Evolutionary conservation across 2,888 invertebrate genomes (phyloP).

Genomic region (Acrocera orbiculus): DNA sequence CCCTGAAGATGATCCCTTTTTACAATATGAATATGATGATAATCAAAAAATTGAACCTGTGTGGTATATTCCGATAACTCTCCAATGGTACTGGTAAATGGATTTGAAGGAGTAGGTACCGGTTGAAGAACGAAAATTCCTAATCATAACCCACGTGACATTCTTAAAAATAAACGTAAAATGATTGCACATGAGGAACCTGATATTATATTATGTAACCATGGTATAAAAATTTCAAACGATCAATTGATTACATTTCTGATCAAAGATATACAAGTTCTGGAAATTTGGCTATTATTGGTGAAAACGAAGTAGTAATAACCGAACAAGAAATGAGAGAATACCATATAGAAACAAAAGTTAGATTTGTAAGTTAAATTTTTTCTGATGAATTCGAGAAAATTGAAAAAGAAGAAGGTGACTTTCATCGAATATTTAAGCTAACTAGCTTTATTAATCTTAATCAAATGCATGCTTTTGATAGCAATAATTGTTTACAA

Average conservation of each 20-base stretch:
- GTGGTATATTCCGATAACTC: slow-evolving; percentile 88
- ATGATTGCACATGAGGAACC: slow-evolving; percentile 73
- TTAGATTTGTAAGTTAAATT: slow-evolving; percentile 73
- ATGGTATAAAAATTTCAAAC: slow-evolving; percentile 83
- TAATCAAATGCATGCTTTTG: slow-evolving; percentile 72
- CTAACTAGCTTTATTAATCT: slow-evolving; percentile 60
- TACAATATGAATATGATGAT: slow-evolving; percentile 82
- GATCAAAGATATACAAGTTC: slow-evolving; percentile 53
- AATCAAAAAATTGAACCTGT: slow-evolving; percentile 88
- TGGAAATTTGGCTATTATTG: slow-evolving; percentile 72
- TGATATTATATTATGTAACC: slow-evolving; percentile 61
- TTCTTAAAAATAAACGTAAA: slow-evolving; percentile 61
- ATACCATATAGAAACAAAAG: slow-evolving; percentile 89
- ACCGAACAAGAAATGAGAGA: slow-evolving; percentile 87
- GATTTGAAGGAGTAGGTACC: slow-evolving; percentile 95
- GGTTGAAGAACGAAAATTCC: slow-evolving; percentile 97
- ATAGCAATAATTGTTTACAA: slow-evolving; percentile 45
- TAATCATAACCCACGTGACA: slow-evolving; percentile 86
- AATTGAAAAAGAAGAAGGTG: slow-evolving; percentile 59
- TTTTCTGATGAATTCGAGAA: slow-evolving; percentile 51
- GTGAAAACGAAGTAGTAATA: slow-evolving; percentile 73
- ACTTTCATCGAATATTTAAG: slow-evolving; percentile 89
- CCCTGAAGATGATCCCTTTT: slow-evolving; percentile 71
- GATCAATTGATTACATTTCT: slow-evolving; percentile 57
- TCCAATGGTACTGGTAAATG: slow-evolving; percentile 93